Conservation (phyloP, 2,888 invertebrate species). For the Agelastica alni region DNA sequence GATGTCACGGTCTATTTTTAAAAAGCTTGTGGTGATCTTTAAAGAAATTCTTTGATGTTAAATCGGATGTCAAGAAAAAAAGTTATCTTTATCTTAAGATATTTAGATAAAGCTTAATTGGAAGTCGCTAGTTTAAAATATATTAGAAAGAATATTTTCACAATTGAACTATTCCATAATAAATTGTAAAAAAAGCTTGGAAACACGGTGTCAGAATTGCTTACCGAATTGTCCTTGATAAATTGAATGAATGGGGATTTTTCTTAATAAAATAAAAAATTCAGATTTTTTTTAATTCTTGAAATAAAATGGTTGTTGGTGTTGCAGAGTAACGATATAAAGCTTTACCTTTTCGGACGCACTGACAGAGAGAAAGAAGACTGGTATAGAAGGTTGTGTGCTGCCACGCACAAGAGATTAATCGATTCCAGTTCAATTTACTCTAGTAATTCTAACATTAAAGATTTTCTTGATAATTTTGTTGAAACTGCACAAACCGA, state of each 20-base stretch:
- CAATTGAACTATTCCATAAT: too few relatives aligned
- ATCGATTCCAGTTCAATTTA: conserved; percentile 9
- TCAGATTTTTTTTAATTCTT: conserved; percentile 8
- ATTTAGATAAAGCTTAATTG: too few relatives aligned
- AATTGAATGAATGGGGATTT: too few relatives aligned
- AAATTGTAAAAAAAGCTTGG: not conserved
- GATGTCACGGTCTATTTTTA: too few relatives aligned
- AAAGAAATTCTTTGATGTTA: too few relatives aligned
- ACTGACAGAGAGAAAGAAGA: conserved; percentile 91
- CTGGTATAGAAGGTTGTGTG: conserved; percentile 66
- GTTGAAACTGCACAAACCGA: conserved; percentile 34
- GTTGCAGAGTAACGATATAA: conserved; percentile 42
- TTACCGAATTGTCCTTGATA: too few relatives aligned
- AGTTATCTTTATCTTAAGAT: too few relatives aligned
- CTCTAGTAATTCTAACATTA: conserved; percentile 18
- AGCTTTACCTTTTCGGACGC: conserved; percentile 65
- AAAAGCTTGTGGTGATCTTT: too few relatives aligned
- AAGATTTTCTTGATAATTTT: conserved; percentile 21
- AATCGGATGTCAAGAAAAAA: too few relatives aligned
- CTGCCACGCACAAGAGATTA: conserved; percentile 40
- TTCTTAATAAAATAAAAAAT: too few relatives aligned
- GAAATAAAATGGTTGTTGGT: conserved; percentile 3
- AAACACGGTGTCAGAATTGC: too few relatives aligned
- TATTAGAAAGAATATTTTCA: not conserved
- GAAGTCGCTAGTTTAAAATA: too few relatives aligned